Base-by-base conservation (phyloP, 92 coral and sea anemone species). In the Porites divaricata region DNA sequence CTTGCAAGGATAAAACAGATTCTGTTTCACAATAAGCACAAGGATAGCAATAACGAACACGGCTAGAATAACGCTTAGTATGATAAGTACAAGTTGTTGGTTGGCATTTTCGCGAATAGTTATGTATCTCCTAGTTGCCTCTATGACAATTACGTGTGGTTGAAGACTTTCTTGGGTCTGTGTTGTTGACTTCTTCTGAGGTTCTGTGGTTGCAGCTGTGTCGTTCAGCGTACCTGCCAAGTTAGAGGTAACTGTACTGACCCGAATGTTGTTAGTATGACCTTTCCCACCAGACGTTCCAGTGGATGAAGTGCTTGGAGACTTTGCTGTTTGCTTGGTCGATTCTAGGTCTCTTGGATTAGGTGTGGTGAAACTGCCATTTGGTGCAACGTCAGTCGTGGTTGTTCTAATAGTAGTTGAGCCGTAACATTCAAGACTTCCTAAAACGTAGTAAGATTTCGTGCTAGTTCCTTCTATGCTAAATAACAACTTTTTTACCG, bases 21-120 rank as follows among this genome's bases (percentile, higher is more conserved):
- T 93, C 77, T 92, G 95, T 63, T 88, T 87, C 41, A 90, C 63
- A 68, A 94, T 85, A 13, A 94, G 94, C 65, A 87, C 81, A 25
- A 88, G 80, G 41, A 94, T 94, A 24, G 94, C 92, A 54, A 89
- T 74, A 69, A 94, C 91, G 14, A 94, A 92, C 2, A 94, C 75
- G 48, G 95, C 95, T 14, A 94, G 85, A 48, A 94, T 88, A 53
- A 94, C 88, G 75, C 98, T 89, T 9, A 94, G 81, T 67, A 94
- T 83, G 74, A 94, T 94, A n/a, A 92, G 95, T 61, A 94, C 95
- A n/a, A 94, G 74, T 54, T 94, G 94, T 73, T 94, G 98, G 64
- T 94, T 89, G 84, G 85, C 87, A 66, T 87, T 87, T 73, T 94
- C 94, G 35, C 91, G 86, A 62, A 94, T 94, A 49, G 98, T 94